These are phyloP conservation scores for Liasis olivaceus DNA, from an alignment of 2,797 vertebrate genomes.

Conservation along the genomic window DNA sequence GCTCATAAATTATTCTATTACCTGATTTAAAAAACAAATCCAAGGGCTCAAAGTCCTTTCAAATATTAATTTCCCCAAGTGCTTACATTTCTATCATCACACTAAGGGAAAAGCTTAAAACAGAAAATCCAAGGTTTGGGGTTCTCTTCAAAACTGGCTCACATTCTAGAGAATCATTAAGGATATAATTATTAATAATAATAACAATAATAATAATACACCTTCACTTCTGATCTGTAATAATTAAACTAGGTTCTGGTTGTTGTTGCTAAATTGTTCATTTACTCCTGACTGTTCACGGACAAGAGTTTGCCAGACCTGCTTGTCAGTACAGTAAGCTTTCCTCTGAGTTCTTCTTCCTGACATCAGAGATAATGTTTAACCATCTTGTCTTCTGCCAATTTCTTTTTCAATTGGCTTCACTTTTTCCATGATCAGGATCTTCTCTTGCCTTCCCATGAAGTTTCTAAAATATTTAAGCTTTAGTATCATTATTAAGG, in stretches of 20 bases:
- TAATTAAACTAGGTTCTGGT: neutral
- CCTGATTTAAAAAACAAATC: constrained; percentile 27
- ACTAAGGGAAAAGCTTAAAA: neutral
- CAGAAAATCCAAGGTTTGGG: neutral
- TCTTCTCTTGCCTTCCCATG: neutral
- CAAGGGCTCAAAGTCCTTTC: constrained; percentile 20
- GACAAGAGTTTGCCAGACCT: neutral
- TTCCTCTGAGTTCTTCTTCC: neutral
- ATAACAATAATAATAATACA: neutral
- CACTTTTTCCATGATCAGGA: neutral
- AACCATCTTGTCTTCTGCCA: neutral
- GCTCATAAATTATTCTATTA: constrained; percentile 14
- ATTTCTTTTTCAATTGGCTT: neutral
- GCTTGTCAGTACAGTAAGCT: neutral
- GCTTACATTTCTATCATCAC: neutral
- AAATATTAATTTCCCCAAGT: neutral
- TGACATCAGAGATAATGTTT: neutral
- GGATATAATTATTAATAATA: neutral
- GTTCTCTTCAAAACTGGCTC: neutral
- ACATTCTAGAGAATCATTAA: neutral
- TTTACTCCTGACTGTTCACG: neutral
- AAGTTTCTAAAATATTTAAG: neutral
- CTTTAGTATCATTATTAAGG: neutral
- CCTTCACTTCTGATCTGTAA: neutral
- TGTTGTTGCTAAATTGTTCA: neutral